Percentiles rank a stretch among this genome's conserved stretches.
phyloP scores from a whole-genome alignment of 2,888 invertebrate species.

The Microplitis deprimator region DNA sequence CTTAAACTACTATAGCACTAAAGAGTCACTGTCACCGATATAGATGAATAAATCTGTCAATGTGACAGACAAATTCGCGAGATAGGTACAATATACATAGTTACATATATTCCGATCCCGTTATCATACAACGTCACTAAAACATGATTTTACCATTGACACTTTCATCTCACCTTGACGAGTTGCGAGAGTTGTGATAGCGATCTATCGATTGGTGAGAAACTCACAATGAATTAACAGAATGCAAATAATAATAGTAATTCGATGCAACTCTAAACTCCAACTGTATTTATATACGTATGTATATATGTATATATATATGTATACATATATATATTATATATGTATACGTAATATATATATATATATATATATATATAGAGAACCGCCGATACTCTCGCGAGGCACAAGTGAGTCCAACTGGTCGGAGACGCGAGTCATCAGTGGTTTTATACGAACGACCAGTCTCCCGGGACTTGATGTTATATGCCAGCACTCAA shows the following conservation, averaged over 20 bases:
- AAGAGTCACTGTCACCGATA: constrained; percentile 36
- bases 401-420: constrained; percentile 63
- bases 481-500: constrained; percentile 30
- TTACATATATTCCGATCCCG: neutral
- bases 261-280: neutral
- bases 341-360: too few relatives aligned
- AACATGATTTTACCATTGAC: constrained; percentile 32
- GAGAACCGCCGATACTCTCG: constrained; percentile 54
- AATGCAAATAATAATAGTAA: constrained; percentile 13
- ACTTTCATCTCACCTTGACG: constrained; percentile 24
- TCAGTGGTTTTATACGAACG: constrained; percentile 65
- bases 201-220: constrained; percentile 14
- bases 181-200: constrained; percentile 15
- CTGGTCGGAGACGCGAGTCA: constrained; percentile 64
- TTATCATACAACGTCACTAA: constrained; percentile 20
- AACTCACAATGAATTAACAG: neutral
- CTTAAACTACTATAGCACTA: neutral
- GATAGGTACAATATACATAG: neutral
- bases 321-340: neutral
- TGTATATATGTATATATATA: too few relatives aligned
- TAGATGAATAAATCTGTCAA: constrained; percentile 39
- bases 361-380: neutral
- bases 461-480: constrained; percentile 55
- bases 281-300: neutral
- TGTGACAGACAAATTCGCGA: constrained; percentile 34